These are phyloP conservation scores for Vipera ursinii DNA, from an alignment of 2,797 vertebrate genomes.

Conservation along the genomic window DNA sequence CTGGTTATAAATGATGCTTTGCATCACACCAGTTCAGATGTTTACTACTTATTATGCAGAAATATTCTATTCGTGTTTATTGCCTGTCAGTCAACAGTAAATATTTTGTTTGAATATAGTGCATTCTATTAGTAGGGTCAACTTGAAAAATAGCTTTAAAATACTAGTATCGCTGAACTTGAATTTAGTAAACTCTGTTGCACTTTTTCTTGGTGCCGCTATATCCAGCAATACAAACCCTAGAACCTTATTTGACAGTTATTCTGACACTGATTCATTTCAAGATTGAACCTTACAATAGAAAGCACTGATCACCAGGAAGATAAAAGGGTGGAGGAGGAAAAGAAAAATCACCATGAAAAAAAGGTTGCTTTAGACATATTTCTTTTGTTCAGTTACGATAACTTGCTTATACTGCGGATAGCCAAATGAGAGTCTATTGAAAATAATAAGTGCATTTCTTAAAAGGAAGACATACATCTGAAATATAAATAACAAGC, in stretches of 20 bases:
- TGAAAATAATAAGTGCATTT: background rate
- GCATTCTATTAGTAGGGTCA: constrained; percentile 48
- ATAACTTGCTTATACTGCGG: background rate
- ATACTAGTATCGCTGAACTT: background rate
- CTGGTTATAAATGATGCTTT: background rate
- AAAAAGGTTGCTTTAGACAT: constrained; percentile 12
- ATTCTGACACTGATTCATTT: constrained; percentile 13
- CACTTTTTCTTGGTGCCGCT: background rate
- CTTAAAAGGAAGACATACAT: background rate
- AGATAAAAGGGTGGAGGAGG: background rate
- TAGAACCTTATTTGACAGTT: background rate
- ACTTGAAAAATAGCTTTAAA: constrained; percentile 39
- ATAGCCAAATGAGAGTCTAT: background rate
- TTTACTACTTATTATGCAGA: constrained; percentile 54
- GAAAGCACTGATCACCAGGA: constrained; percentile 11
- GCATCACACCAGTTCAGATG: background rate
- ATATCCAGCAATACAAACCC: background rate
- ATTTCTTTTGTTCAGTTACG: constrained; percentile 5
- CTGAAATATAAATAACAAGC: background rate
- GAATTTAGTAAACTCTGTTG: background rate
- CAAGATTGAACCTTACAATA: constrained; percentile 53
- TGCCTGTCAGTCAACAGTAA: constrained; percentile 7
- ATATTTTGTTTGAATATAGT: constrained; percentile 15
- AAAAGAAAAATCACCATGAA: constrained; percentile 37
- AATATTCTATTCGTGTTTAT: constrained; percentile 42